phyloP scores from a whole-genome alignment of 2,113 vertebrate species.

The Mesoclemmys tuberculata region DNA sequence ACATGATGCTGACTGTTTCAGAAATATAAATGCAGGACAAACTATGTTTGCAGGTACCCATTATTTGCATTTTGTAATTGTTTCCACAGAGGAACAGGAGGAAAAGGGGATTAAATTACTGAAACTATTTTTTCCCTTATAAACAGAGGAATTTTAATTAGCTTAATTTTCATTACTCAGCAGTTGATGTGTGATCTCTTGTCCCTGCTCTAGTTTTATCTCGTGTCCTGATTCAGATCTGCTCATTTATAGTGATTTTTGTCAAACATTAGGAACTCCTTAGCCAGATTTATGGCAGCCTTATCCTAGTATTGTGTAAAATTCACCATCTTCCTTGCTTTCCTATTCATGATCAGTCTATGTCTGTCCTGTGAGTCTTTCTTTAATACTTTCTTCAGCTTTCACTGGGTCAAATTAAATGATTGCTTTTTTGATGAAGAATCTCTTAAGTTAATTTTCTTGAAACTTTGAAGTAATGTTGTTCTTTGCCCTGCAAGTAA shows the following conservation, averaged over 20 bases:
- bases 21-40: background rate
- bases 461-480: background rate
- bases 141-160: constrained; percentile 12
- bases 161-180: background rate
- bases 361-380: background rate
- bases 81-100: background rate
- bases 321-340: background rate
- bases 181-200: background rate
- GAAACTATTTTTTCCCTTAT: background rate
- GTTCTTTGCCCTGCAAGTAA: background rate
- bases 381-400: background rate
- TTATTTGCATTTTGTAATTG: constrained; percentile 7
- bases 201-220: background rate
- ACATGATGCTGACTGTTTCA: background rate
- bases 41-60: background rate
- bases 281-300: background rate
- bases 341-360: background rate
- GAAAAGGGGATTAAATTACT: background rate
- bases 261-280: background rate
- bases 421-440: background rate
- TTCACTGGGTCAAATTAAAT: background rate
- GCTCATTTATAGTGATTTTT: background rate
- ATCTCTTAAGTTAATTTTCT: background rate
- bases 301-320: background rate
- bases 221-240: constrained; percentile 1